Conservation (phyloP, 2,113 vertebrate species). For the Paralichthys olivaceus region DNA sequence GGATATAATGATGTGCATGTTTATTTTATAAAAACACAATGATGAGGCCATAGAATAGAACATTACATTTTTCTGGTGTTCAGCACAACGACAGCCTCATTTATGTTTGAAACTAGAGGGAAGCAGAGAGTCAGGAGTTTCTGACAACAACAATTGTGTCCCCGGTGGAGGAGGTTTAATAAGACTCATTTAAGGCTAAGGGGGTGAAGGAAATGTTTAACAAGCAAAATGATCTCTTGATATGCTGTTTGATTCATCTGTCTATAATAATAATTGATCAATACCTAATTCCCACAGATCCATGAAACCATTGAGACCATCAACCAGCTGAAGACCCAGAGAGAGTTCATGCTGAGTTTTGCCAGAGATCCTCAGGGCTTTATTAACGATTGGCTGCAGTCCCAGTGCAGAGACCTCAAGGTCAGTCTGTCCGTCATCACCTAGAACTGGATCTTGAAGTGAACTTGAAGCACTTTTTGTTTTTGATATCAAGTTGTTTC, state of each 20-base stretch:
- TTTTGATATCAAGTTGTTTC: not conserved
- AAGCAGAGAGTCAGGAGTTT: too few species aligned
- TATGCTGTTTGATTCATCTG: not conserved
- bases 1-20: too few species aligned
- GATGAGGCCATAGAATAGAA: not conserved
- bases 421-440: constrained; percentile 70
- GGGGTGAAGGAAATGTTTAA: not conserved
- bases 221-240: not conserved
- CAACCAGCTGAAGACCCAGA: constrained; percentile 99
- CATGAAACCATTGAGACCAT: constrained; percentile 99
- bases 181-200: too few species aligned
- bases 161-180: too few species aligned
- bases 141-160: too few species aligned
- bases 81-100: too few species aligned
- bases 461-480: not conserved
- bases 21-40: not conserved
- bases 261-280: not conserved
- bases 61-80: too few species aligned
- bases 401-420: constrained; percentile 98
- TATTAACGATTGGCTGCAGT: constrained; percentile 99
- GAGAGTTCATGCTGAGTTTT: constrained; percentile 99
- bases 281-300: constrained; percentile 83
- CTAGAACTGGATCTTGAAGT: not conserved
- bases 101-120: too few species aligned
- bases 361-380: constrained; percentile 99